Evolutionary conservation across 2,113 vertebrate species (phyloP), one percentile per base, ranked within the genome.

Genomic region (Neoarius graeffei): DNA sequence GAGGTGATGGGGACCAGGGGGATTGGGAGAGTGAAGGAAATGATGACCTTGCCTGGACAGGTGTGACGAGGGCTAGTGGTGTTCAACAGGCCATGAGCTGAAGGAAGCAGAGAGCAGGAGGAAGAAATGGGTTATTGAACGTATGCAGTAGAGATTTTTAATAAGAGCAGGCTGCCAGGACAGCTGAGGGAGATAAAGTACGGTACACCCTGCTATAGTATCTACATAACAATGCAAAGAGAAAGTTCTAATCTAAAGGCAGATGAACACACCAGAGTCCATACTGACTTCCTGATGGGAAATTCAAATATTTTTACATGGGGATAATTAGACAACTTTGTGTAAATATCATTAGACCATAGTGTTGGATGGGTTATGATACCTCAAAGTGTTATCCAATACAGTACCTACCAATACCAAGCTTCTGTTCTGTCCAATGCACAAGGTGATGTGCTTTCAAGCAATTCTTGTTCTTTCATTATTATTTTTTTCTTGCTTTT

Each of bases 11-110:
- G 77, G 77, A 42, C 42, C 42, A 42, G 42, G 42, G 27, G 57
- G 30, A 11, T 42, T 20, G 27, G 57, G 83, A 81, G 85, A 86
- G 14, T 50, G 48, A 52, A 86, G 60, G 80, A 84, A 73, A 56
- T 7, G 77, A 79, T 59, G 25, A 90, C 90, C 90, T 91, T 91
- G 15, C 25, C 50, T 86, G 67, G 86, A 71, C 71, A 84, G 87
- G 86, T 11, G 84, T 52, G 69, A 84, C 66, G 30, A 73, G 76
- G 67, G 88, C 85, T 92, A 91, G 88, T 89, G 76, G 71, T 82
- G 88, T 88, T 91, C 90, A 91, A 89, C 87, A 89, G 85, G 88
- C 89, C 77, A 84, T 93, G 89, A 91, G 86, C 84, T 92, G 91
- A 30, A 92, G 76, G 89, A 82, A 91, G 50, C 85, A 71, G 69